Percentiles rank a stretch among this genome's conserved stretches.
These are phyloP conservation scores for Callorhinus ursinus DNA, from an alignment of 2,113 vertebrate genomes.

Conservation along the genomic window DNA sequence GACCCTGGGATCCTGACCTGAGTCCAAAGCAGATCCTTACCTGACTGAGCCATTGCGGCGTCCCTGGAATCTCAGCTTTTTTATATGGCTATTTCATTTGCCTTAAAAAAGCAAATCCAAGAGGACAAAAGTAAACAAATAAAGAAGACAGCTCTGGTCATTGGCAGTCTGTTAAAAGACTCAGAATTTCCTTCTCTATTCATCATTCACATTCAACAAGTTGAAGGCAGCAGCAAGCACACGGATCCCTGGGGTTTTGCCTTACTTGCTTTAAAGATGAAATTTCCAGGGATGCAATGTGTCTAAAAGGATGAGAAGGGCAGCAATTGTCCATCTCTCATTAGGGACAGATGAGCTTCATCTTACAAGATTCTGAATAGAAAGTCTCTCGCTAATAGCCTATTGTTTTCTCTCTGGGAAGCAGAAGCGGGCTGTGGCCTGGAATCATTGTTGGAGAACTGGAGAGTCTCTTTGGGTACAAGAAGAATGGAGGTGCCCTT, in stretches of 20 bases:
- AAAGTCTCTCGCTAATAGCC: neutral
- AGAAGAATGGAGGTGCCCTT: constrained; percentile 48
- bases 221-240: neutral
- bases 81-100: neutral
- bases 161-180: neutral
- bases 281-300: neutral
- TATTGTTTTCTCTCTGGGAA: neutral
- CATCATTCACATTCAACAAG: neutral
- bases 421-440: neutral
- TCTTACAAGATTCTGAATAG: constrained; percentile 34
- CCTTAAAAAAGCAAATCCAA: constrained; percentile 39
- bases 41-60: too few species aligned
- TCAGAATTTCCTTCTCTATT: neutral
- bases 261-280: neutral
- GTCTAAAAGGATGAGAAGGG: neutral
- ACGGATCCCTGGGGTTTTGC: neutral
- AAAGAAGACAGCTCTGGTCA: neutral
- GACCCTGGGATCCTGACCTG: too few species aligned
- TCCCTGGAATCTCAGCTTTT: neutral
- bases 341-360: constrained; percentile 31
- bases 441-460: neutral
- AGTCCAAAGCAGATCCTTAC: too few species aligned
- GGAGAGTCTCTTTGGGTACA: constrained; percentile 60
- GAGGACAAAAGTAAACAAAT: constrained; percentile 16
- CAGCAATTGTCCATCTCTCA: neutral